These are phyloP conservation scores for Riptortus pedestris DNA, from an alignment of 1,140 invertebrate species.

Conservation along the genomic window DNA sequence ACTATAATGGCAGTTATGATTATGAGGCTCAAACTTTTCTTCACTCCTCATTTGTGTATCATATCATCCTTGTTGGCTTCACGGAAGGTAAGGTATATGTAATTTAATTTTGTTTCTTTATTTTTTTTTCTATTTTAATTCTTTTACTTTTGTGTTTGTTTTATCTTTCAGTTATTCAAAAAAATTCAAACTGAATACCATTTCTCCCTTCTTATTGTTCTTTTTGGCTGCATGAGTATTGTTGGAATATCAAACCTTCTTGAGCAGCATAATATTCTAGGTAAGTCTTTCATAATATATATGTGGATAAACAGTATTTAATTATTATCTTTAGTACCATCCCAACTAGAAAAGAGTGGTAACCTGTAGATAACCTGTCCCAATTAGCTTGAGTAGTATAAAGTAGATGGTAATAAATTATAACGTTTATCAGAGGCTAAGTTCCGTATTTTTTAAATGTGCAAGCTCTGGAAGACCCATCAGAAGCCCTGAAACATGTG, in stretches of 20 bases:
- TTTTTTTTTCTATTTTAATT: conserved; percentile 1
- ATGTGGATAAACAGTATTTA: conserved; percentile 35
- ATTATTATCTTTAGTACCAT: too few relatives aligned
- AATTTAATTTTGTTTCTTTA: conserved; percentile 14
- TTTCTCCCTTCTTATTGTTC: conserved; percentile 36
- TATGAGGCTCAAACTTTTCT: conserved; percentile 75
- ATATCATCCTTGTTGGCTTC: conserved; percentile 51
- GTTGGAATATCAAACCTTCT: conserved; percentile 41
- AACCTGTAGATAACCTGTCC: too few relatives aligned
- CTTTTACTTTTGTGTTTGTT: conserved; percentile 6
- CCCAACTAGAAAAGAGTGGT: too few relatives aligned
- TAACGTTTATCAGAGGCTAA: too few relatives aligned
- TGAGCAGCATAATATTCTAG: conserved; percentile 41
- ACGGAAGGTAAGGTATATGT: conserved; percentile 37
- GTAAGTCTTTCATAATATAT: conserved; percentile 33
- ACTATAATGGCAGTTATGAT: conserved; percentile 63
- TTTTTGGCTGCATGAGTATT: conserved; percentile 41
- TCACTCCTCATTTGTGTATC: conserved; percentile 70
- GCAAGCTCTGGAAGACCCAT: too few relatives aligned
- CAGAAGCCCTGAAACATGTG: too few relatives aligned
- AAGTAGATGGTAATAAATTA: too few relatives aligned
- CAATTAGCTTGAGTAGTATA: too few relatives aligned
- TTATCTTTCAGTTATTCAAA: conserved; percentile 33
- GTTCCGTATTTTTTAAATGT: too few relatives aligned
- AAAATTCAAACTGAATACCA: conserved; percentile 30